phyloP scores from a whole-genome alignment of 2,888 invertebrate species.

The Ctena decussata region DNA sequence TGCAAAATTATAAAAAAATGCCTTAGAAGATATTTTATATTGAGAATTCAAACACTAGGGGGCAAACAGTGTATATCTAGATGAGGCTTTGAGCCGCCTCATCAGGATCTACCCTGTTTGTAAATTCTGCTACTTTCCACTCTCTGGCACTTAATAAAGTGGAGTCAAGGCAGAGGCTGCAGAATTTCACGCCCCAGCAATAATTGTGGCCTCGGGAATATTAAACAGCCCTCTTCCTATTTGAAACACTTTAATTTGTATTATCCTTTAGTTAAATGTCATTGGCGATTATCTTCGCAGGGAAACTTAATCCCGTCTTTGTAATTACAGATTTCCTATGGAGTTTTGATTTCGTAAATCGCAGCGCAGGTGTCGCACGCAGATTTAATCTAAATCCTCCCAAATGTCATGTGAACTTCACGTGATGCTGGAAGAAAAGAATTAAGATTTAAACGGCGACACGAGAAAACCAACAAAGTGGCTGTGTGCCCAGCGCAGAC shows the following conservation, averaged over 20 bases:
- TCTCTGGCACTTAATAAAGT: no score
- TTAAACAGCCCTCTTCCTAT: not conserved
- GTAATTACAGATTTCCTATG: conserved; percentile 8
- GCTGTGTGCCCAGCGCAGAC: no score
- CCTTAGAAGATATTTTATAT: no score
- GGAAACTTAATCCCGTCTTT: conserved; percentile 13
- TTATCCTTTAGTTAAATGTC: conserved; percentile 10
- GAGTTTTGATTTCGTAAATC: conserved; percentile 16
- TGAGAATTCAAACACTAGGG: no score
- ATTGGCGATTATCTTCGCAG: not conserved
- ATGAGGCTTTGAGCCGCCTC: no score
- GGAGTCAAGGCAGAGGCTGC: no score
- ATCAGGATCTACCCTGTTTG: no score
- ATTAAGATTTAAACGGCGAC: no score
- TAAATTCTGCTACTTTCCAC: no score
- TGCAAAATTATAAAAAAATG: no score
- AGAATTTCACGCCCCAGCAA: not conserved
- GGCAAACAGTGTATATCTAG: no score
- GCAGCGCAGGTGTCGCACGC: conserved; percentile 12
- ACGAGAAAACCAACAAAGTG: no score
- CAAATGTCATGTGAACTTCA: conserved; percentile 16
- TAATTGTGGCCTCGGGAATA: not conserved
- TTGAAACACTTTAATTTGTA: not conserved
- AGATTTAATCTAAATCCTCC: conserved; percentile 8
- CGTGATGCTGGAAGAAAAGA: conserved; percentile 1